phyloP scores from a whole-genome alignment of 2,888 invertebrate species.

The Blastobasis adustella region DNA sequence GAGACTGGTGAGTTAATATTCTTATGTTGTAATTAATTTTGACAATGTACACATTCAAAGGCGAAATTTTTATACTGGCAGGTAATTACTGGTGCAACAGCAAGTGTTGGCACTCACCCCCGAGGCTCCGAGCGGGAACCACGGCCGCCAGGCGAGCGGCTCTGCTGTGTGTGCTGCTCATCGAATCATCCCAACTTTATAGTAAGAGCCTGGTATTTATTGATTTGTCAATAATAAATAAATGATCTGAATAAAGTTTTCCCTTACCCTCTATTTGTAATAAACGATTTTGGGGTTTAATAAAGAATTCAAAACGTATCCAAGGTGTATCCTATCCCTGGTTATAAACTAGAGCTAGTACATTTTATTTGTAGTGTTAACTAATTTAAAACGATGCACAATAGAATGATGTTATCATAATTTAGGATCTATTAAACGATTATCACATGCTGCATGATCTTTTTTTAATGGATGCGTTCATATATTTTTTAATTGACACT shows the following conservation, averaged over 20 bases:
- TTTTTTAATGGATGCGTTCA: too few relatives aligned
- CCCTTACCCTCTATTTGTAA: constrained; percentile 24
- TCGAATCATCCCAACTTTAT: constrained; percentile 38
- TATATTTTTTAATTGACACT: too few relatives aligned
- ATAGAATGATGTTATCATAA: too few relatives aligned
- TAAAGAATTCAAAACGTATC: constrained; percentile 21
- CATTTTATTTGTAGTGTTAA: background rate
- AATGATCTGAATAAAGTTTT: constrained; percentile 43
- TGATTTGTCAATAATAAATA: constrained; percentile 63
- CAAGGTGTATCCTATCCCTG: constrained; percentile 26
- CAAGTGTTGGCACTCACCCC: background rate
- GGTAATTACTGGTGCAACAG: constrained; percentile 37
- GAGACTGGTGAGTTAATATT: constrained; percentile 56
- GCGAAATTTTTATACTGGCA: constrained; percentile 35
- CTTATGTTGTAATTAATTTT: constrained; percentile 32
- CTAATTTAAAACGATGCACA: too few relatives aligned
- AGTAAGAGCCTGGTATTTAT: constrained; percentile 71
- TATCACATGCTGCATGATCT: too few relatives aligned
- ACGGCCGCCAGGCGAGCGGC: too few relatives aligned
- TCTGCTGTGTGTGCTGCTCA: too few relatives aligned
- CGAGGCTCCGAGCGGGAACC: background rate
- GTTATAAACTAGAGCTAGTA: background rate
- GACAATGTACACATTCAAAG: constrained; percentile 24
- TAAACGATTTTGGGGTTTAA: constrained; percentile 21
- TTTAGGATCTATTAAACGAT: too few relatives aligned